Evolutionary conservation across 2,888 invertebrate species (phyloP), one percentile per base, ranked within the genome.

Genomic region (Spatulosminthurus flaviceps): DNA sequence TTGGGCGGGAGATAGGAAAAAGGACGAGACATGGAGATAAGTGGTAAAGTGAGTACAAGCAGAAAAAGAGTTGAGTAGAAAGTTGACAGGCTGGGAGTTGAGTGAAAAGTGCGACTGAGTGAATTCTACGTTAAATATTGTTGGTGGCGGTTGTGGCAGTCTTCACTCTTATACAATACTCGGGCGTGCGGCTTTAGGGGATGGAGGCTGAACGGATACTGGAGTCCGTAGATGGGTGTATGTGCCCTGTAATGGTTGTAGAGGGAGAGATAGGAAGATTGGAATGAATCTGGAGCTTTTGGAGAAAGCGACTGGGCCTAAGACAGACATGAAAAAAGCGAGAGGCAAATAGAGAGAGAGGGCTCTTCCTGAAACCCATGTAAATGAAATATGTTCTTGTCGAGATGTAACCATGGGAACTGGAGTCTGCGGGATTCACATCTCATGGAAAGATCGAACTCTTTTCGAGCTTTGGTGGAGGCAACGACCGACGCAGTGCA

Each of bases 341-440:
- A 78, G 79, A 75, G 67, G 64, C 72, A 72, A 66, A 79, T 73
- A 79, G 81, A 80, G 28, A 69, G 69, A 29, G 26, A 29, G 24
- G 41, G 26, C 51, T 34, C 29, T 74, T 28, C 69, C 67, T 60
- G 73, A 78, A n/a, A 29, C 77, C 79, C 81, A 81, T 78, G 79
- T 79, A 79, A 80, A 81, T 83, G 81, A 83, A 83, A 82, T 83
- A 83, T 83, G 79, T 73, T 81, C 77, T 70, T 77, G 75, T 79
- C 67, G 67, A 67, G 77, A 79, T 70, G 83, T 84, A 75, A 69
- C 82, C 83, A 84, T 84, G 83, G 84, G 41, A 81, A 84, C 85
- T 83, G 84, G 85, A 85, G 84, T 85, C 85, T 85, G 85, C 85
- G 85, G 84, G 83, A 81, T 85, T 79, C 80, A 81, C 66, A 84